Evolutionary conservation across 1,140 invertebrate genomes (phyloP).

Genomic region (Spodoptera frugiperda): DNA sequence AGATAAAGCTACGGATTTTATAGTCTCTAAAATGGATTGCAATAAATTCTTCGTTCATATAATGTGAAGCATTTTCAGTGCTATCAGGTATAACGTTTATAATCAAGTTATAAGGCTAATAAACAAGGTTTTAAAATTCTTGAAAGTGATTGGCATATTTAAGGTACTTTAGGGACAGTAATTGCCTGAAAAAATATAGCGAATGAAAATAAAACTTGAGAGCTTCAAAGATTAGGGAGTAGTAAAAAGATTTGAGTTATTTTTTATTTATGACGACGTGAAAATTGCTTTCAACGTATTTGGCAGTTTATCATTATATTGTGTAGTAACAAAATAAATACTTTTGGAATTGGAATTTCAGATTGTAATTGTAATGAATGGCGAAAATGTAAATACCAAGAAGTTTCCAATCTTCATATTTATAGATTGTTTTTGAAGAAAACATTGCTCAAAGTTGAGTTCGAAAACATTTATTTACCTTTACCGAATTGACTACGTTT

Average conservation of each 20-base stretch:
- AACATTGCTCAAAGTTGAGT: background rate
- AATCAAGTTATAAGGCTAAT: background rate
- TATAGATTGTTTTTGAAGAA: conserved; percentile 9
- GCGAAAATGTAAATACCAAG: no score
- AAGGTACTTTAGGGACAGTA: background rate
- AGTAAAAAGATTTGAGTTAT: no score
- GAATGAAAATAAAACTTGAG: no score
- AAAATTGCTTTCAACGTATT: no score
- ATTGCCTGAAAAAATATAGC: background rate
- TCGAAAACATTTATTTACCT: background rate
- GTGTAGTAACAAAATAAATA: no score
- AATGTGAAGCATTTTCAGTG: background rate
- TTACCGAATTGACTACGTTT: conserved; percentile 6
- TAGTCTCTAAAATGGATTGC: conserved; percentile 17
- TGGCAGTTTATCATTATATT: no score
- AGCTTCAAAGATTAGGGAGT: no score
- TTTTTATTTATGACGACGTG: no score
- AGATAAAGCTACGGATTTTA: conserved; percentile 12
- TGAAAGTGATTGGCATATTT: background rate
- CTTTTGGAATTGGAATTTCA: no score
- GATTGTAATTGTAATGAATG: no score
- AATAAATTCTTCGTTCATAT: background rate
- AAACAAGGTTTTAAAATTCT: background rate
- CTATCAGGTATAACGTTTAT: background rate
- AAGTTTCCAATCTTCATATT: no score